A percentile compares a stretch with the other conserved stretches of the same genome.
Conservation (phyloP, 2,113 vertebrate species). For the Bettongia penicillata region DNA sequence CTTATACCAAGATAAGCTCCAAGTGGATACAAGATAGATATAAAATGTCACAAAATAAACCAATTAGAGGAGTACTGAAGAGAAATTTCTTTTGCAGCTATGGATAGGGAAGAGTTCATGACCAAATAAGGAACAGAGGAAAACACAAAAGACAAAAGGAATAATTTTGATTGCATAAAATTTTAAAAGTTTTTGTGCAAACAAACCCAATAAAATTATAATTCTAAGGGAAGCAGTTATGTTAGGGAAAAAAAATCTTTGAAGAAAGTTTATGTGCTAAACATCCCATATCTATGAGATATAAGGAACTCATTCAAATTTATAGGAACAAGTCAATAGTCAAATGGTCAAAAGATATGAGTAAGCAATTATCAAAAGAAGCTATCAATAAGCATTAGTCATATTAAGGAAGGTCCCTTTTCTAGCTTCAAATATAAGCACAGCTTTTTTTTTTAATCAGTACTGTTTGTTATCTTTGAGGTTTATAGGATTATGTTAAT, state of each 20-base stretch:
- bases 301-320: neutral
- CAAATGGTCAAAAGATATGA: neutral
- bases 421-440: neutral
- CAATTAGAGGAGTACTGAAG: neutral
- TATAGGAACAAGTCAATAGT: neutral
- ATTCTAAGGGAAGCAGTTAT: neutral
- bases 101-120: neutral
- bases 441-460: neutral
- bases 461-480: neutral
- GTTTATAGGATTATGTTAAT: neutral
- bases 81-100: neutral
- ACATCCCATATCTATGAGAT: neutral
- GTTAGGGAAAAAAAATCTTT: neutral
- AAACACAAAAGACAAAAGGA: neutral
- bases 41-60: neutral
- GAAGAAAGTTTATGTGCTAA: neutral
- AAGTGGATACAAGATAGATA: neutral
- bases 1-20: neutral
- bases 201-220: neutral
- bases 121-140: neutral
- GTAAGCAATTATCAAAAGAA: neutral
- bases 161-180: neutral
- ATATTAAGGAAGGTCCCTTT: neutral
- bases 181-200: neutral
- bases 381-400: neutral